phyloP scores from a whole-genome alignment of 2,113 vertebrate species.

The Rynchops niger region DNA sequence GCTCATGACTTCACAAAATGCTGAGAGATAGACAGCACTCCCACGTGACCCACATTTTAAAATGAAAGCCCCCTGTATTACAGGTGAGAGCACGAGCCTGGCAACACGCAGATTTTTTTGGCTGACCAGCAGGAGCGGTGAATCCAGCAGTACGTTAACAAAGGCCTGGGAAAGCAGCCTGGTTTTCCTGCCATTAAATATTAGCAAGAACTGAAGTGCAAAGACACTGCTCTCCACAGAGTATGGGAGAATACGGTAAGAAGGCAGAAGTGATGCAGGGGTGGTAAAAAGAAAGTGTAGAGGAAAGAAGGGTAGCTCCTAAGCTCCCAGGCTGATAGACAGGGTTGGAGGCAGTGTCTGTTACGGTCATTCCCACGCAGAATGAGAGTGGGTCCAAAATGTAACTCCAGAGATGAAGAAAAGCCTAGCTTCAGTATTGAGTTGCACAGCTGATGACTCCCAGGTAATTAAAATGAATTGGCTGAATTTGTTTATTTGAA shows the following conservation, averaged over 20 bases:
- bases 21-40: neutral
- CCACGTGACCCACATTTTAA: neutral
- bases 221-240: neutral
- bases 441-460: neutral
- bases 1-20: neutral
- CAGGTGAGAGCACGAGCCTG: neutral
- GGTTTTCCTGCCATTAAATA: neutral
- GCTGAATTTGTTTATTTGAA: conserved; percentile 8
- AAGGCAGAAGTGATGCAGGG: neutral
- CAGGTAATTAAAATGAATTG: conserved; percentile 42
- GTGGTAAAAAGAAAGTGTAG: neutral
- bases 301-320: neutral
- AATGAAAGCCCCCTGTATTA: neutral
- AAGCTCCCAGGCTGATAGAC: neutral
- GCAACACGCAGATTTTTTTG: neutral
- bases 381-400: neutral
- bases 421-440: neutral
- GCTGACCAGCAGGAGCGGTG: neutral
- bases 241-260: neutral
- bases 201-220: neutral
- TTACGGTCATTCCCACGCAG: neutral
- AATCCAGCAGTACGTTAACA: neutral
- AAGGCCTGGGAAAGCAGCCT: neutral
- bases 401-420: neutral
- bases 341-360: neutral